Evolutionary conservation across 2,888 invertebrate genomes (phyloP), one percentile per base, ranked within the genome.

Genomic region (Maniola hyperantus): DNA sequence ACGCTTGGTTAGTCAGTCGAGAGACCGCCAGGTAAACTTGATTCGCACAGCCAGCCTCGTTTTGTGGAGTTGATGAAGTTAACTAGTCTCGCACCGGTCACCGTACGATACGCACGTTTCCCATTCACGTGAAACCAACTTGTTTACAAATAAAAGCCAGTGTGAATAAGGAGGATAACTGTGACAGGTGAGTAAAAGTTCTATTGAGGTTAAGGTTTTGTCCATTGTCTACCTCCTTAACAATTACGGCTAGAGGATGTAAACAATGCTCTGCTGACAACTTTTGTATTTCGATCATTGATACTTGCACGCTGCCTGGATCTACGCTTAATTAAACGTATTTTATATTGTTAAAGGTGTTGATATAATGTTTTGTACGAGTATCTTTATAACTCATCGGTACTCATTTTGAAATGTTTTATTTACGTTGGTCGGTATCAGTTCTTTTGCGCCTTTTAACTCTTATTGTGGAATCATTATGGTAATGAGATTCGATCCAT

Each of bases 81-180:
- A 46, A 77, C 73, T 86, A 90, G 91, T 91, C 82, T 83, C 76
- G 79, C 79, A 80, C 71, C 73, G 74, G 81, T 76, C 83, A 81
- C 76, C 81, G 78, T 71, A 75, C 77, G 76, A 77, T 71, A 79
- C 77, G 80, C 84, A 84, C 88, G 89, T 80, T 65, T 59, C 61
- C 69, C 63, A 69, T 66, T 44, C 69, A 73, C 67, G 72, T 68
- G 67, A 69, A 64, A 60, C 44, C 71, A 68, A 75, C 76, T 86
- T 89, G 90, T 90, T 90, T 88, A 89, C 85, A 87, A 87, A 86
- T 84, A 84, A 74, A 82, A 83, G 78, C 73, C 78, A 80, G 85
- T 86, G 87, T 71, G 77, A 77, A 79, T 73, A 72, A 81, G 82
- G 82, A 85, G 85, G 86, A 89, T 85, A 85, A 80, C 76, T 80